Evolutionary conservation across 2,797 vertebrate genomes (phyloP).

Genomic region (Sebastes matsubarae): DNA sequence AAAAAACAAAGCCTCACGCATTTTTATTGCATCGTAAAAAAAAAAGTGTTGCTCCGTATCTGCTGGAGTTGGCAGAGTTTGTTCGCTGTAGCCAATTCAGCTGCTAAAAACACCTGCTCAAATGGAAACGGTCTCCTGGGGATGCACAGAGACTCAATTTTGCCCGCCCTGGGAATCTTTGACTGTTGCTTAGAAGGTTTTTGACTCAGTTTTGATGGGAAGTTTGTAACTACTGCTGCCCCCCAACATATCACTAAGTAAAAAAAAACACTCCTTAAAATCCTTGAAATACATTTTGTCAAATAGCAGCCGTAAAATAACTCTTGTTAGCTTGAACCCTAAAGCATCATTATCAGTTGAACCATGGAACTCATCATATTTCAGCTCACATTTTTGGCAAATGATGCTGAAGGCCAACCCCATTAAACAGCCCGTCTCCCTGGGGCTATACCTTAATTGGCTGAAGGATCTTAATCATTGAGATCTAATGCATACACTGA

Average conservation of each 20-base stretch:
- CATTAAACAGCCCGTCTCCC: conserved; percentile 20
- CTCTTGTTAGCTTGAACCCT: background rate
- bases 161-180: background rate
- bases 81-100: background rate
- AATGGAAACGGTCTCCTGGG: background rate
- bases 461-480: conserved; percentile 28
- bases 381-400: conserved; percentile 14
- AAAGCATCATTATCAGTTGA: conserved; percentile 7
- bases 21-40: background rate
- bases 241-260: background rate
- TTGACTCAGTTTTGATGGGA: background rate
- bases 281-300: background rate
- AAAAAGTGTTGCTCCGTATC: background rate
- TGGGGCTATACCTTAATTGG: background rate
- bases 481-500: conserved; percentile 17
- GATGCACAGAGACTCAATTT: background rate
- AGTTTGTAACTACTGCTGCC: background rate
- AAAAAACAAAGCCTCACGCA: no score
- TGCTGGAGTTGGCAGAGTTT: background rate
- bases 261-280: background rate
- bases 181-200: background rate
- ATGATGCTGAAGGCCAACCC: conserved; percentile 27
- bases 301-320: background rate
- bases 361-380: background rate
- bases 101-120: background rate